Conservation (phyloP, 2,797 vertebrate species). For the Oryzias sinensis region DNA sequence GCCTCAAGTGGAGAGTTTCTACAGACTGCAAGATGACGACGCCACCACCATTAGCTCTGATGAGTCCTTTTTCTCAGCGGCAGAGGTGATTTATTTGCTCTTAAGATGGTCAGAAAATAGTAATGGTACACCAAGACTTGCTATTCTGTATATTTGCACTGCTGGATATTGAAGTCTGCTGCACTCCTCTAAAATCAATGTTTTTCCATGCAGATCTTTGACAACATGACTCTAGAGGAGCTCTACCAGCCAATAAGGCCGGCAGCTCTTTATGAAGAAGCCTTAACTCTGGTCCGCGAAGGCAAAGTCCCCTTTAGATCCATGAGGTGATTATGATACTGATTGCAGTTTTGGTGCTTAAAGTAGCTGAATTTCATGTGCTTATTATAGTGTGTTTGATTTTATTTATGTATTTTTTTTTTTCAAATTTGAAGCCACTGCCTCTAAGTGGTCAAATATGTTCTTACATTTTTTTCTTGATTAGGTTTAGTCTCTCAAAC, state of each 20-base stretch:
- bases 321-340: constrained; percentile 77
- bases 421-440: background rate
- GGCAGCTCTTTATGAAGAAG: constrained; percentile 90
- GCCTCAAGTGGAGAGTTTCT: constrained; percentile 81
- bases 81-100: constrained; percentile 80
- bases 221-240: constrained; percentile 79
- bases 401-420: background rate
- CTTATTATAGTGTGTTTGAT: no score
- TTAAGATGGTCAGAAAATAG: background rate
- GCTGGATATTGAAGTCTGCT: background rate
- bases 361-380: background rate
- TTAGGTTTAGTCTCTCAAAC: background rate
- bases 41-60: constrained; percentile 87
- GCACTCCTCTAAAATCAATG: background rate
- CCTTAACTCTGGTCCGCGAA: constrained; percentile 83
- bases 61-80: constrained; percentile 96
- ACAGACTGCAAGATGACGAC: constrained; percentile 79
- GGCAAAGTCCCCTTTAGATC: constrained; percentile 84
- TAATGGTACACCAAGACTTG: background rate
- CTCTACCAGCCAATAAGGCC: constrained; percentile 83
- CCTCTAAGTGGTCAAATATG: background rate
- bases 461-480: background rate
- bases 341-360: background rate
- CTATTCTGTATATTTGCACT: background rate
- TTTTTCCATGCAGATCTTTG: constrained; percentile 83